Base-by-base conservation (phyloP, 92 coral and sea anemone species). In the Pocillopora grandis region DNA sequence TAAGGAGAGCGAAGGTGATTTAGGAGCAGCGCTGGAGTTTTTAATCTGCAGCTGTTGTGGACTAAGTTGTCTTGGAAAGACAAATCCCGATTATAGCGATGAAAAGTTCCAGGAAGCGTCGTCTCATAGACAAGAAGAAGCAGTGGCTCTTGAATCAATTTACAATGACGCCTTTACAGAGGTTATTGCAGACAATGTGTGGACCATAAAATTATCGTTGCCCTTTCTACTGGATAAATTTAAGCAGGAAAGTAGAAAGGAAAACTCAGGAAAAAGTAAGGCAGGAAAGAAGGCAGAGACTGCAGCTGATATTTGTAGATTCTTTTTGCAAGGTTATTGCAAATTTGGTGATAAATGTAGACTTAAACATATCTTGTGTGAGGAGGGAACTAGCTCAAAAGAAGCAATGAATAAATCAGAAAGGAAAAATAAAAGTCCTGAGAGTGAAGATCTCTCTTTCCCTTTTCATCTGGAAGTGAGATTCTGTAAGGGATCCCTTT, bases 11-110 rank as follows among this genome's bases (percentile, higher is more conserved):
- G 87, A 79, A 75, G 93, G 86, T 49, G 93, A 94, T 79, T 77
- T 94, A n/a, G 98, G 98, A 18, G 89, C 87, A 14, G 98, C 98
- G 18, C 89, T 94, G 21, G 93, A 94, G 73, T 76, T 77, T 7
- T 70, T 94, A 52, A 81, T 94, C 42, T 62, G 77, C 19, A 59
- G 80, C 52, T 83, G 95, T 58, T 87, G 98, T 68, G 71, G 80
- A 10, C 75, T 87, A 48, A 78, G 52, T 72, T 31, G 79, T 12
- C 76, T 88, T 59, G 92, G 90, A 36, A 78, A 87, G 72, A 68
- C 87, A 36, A 85, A 82, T 70, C 91, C 89, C 33, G 84, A 79
- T 71, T 90, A 71, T 57, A 81, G 70, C 59, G 77, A 62, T 1
- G 88, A 81, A 64, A 81, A 58, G 12, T 69, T 87, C 81, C 88